Percentiles rank a stretch among this genome's conserved stretches.
Evolutionary conservation across 2,888 invertebrate species (phyloP).

Genomic region (Diarsia brunnea): DNA sequence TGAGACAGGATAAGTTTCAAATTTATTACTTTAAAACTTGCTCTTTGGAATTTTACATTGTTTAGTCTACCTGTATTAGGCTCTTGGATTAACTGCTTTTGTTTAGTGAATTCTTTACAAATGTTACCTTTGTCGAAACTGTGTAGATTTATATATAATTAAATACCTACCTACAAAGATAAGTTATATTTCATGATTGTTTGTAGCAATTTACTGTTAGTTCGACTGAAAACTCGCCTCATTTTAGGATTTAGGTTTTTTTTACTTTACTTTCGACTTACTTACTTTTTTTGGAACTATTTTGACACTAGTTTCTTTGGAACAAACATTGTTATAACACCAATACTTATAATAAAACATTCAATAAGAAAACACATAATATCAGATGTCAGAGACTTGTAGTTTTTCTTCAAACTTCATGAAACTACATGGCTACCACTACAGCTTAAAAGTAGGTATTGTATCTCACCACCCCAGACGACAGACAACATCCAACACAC

Average conservation of each 20-base stretch:
- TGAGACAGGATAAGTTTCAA: conserved; percentile 55
- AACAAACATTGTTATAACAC: background rate
- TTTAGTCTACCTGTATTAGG: conserved; percentile 42
- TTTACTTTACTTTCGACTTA: too few relatives aligned
- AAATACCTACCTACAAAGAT: background rate
- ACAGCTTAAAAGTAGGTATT: background rate
- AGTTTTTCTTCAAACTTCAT: background rate
- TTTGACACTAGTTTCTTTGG: too few relatives aligned
- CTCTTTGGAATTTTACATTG: conserved; percentile 47
- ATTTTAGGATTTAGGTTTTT: background rate
- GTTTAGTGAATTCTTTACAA: conserved; percentile 23
- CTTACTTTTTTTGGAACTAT: too few relatives aligned
- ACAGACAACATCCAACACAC: conserved; percentile 25
- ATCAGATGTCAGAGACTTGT: too few relatives aligned
- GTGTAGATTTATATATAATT: background rate
- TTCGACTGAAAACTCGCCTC: background rate
- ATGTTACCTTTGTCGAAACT: background rate
- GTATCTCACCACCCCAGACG: conserved; percentile 1
- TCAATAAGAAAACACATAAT: too few relatives aligned
- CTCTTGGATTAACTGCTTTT: conserved; percentile 39
- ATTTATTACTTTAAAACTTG: conserved; percentile 54
- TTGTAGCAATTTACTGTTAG: background rate
- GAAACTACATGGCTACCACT: background rate
- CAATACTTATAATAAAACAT: background rate
- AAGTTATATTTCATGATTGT: background rate